These are phyloP conservation scores for Gadus macrocephalus DNA, from an alignment of 2,113 vertebrate genomes.

Conservation along the genomic window DNA sequence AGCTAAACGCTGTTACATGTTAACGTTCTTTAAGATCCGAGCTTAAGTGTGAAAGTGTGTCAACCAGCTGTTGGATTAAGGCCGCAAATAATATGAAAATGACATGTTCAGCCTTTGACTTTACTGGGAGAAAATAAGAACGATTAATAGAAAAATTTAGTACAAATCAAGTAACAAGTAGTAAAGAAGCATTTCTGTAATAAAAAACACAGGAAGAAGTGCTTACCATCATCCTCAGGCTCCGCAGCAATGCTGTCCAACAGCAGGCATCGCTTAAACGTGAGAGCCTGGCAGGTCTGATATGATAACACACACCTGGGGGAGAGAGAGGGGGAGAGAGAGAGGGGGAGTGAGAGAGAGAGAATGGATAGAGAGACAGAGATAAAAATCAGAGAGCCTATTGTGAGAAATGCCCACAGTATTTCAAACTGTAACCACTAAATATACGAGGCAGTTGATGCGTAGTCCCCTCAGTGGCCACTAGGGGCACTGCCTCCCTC, in stretches of 20 bases:
- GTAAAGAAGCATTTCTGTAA: conserved; percentile 13
- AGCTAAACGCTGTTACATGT: no score
- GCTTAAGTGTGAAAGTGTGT: no score
- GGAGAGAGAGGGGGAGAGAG: conserved; percentile 50
- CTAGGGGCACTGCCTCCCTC: conserved; percentile 39
- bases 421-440: conserved; percentile 36
- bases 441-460: conserved; percentile 30
- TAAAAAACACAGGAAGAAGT: conserved; percentile 10
- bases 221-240: conserved; percentile 86
- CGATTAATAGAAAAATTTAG: neutral
- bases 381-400: conserved; percentile 31
- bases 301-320: conserved; percentile 93
- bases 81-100: no score
- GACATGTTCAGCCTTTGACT: no score
- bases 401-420: conserved; percentile 11
- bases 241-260: conserved; percentile 89
- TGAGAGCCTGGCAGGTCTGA: conserved; percentile 92
- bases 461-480: conserved; percentile 40
- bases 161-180: neutral
- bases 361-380: conserved; percentile 28
- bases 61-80: no score
- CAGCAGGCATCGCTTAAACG: conserved; percentile 90
- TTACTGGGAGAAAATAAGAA: neutral
- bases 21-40: no score
- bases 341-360: conserved; percentile 37